These are phyloP conservation scores for Folsomia manolachei DNA, from an alignment of 2,888 invertebrate genomes.

Conservation along the genomic window DNA sequence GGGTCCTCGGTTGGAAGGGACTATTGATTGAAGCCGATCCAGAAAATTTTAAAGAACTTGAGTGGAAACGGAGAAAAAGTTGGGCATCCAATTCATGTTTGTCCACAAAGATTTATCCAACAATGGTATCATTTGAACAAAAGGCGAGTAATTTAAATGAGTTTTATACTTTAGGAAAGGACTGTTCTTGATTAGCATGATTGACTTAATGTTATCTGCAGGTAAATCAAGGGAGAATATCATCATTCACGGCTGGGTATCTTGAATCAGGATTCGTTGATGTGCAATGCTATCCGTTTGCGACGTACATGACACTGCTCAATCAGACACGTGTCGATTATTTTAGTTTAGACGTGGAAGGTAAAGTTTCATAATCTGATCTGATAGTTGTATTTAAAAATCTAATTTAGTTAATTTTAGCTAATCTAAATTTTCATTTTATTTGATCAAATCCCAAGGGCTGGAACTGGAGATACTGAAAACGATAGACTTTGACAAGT, in stretches of 20 bases:
- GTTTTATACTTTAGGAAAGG: too few species aligned
- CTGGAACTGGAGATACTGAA: slow-evolving; percentile 58
- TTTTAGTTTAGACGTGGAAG: slow-evolving; percentile 58
- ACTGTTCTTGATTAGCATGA: too few species aligned
- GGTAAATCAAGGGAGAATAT: slow-evolving; percentile 55
- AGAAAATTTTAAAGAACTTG: slow-evolving; percentile 55
- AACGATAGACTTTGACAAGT: slow-evolving; percentile 58
- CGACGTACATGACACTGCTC: slow-evolving; percentile 57
- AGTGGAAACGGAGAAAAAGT: slow-evolving; percentile 56
- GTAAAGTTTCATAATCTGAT: too few species aligned
- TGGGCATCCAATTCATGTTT: slow-evolving; percentile 58
- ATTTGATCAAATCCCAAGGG: slow-evolving; percentile 56
- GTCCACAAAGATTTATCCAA: slow-evolving; percentile 54
- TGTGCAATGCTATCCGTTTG: slow-evolving; percentile 60
- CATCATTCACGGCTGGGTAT: slow-evolving; percentile 49
- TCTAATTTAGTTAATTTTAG: too few species aligned
- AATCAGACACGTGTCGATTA: slow-evolving; percentile 58
- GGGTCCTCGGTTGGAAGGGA: slow-evolving; percentile 55
- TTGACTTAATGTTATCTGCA: too few species aligned
- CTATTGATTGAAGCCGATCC: slow-evolving; percentile 60
- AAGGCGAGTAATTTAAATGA: too few species aligned
- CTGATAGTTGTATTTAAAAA: not conserved
- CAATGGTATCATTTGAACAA: slow-evolving; percentile 55
- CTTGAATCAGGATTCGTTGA: slow-evolving; percentile 52
- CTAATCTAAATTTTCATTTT: not conserved